Conservation (phyloP, 2,797 vertebrate genomes). For the Martes flavigula region DNA sequence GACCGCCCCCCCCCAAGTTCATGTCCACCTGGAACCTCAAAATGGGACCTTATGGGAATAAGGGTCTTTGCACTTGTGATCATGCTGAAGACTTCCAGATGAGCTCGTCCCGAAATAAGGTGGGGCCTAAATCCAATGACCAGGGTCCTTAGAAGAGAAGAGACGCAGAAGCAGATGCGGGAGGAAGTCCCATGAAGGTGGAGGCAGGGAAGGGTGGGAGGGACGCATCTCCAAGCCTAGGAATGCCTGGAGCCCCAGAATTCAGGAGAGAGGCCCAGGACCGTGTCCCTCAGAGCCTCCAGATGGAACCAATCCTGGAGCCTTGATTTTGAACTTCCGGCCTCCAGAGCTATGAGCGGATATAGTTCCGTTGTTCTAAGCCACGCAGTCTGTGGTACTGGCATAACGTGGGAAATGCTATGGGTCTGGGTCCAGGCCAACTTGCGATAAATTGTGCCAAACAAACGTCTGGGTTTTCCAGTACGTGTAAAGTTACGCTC, state of each 20-base stretch:
- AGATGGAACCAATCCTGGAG: neutral
- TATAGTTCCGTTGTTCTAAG: neutral
- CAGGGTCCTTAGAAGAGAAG: neutral
- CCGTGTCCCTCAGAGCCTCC: neutral
- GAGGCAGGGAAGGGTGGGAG: neutral
- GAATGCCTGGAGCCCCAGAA: neutral
- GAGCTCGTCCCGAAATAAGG: neutral
- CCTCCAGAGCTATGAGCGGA: neutral
- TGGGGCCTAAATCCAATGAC: too few relatives aligned
- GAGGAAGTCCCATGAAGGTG: accelerated
- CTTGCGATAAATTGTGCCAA: neutral
- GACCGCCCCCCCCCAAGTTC: neutral
- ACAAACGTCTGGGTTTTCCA: neutral
- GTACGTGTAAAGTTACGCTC: neutral
- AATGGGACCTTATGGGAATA: neutral
- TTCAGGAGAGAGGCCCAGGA: neutral
- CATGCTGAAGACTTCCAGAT: neutral
- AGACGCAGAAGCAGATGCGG: accelerated
- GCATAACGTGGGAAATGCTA: neutral
- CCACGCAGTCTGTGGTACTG: accelerated
- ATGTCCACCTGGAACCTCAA: neutral
- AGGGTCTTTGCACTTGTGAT: neutral
- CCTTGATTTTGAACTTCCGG: neutral
- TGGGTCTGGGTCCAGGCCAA: neutral
- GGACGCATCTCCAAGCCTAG: accelerated